Base-by-base conservation (phyloP, 2,113 vertebrate species). In the Tetrax tetrax region DNA sequence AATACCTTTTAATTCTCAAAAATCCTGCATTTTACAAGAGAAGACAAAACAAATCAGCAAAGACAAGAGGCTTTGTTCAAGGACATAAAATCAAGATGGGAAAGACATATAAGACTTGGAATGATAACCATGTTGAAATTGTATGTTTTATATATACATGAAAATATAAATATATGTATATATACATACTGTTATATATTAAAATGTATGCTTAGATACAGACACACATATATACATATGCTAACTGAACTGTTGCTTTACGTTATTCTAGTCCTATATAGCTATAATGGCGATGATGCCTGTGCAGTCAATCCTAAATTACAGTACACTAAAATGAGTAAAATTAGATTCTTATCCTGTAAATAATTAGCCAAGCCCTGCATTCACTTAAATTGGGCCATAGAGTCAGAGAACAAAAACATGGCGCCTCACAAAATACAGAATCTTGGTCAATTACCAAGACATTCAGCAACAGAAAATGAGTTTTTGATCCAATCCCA, bases 141-240 rank as follows among this genome's bases (percentile, higher is more conserved):
- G 6, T n/a, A 61, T 14, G 10, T 84, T 71, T 56, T 0, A 2
- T n/a, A 66, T 12, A 22, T 14, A 28, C 6, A 53, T 24, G 27
- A 70, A 79, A 78, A 80, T 10, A 56, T 28, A 66, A 48, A n/a
- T 22, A 43, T 4, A 31, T 2, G 1, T 38, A 43, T 72, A 53
- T 20, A 61, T 9, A 33, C 4, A 23, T 6, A 65, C 4, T 35
- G 35, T 15, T 25, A 18, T 9, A 14, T 4, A 5, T 41, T 33
- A 41, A 88, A 47, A 37, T 9, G 7, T n/a, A 38, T 1, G 0
- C 31, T 59, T 57, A 56, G 23, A 29, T 4, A 28, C 8, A 89
- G 5, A 28, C 5, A 27, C 5, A 25, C 21, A 28, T 3, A 41
- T 7, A 28, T 0, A 2, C 4, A 57, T 28, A 59, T 0, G 37